Evolutionary conservation across 2,113 vertebrate species (phyloP).

Genomic region (Cichladusa arquata): DNA sequence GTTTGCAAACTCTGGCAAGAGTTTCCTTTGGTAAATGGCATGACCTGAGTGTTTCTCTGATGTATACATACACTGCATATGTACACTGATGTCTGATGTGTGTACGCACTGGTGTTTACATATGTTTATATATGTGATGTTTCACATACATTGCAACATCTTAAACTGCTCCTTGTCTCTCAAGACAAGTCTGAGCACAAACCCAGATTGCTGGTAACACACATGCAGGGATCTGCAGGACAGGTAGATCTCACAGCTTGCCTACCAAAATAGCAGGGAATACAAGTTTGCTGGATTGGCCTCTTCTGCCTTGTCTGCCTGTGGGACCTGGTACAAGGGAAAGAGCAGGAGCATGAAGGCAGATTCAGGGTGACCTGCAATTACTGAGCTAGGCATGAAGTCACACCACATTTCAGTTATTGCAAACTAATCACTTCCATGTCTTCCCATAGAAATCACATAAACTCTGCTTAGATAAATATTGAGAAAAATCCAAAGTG

Average conservation of each 20-base stretch:
- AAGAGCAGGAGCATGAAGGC: neutral
- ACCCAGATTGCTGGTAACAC: neutral
- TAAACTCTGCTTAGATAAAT: neutral
- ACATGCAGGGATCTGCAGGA: neutral
- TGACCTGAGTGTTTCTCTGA: neutral
- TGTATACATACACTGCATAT: neutral
- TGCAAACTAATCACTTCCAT: neutral
- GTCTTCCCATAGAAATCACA: neutral
- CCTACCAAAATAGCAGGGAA: neutral
- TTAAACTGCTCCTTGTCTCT: neutral
- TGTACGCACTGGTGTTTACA: neutral
- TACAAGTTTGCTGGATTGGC: neutral
- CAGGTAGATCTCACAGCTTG: neutral
- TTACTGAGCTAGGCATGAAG: neutral
- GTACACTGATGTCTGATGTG: neutral
- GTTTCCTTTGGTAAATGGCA: neutral
- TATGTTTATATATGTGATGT: neutral
- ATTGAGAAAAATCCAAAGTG: neutral
- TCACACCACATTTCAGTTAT: neutral
- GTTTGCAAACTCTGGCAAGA: neutral
- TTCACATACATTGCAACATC: neutral
- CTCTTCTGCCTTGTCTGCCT: neutral
- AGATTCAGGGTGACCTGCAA: neutral
- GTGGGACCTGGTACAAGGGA: neutral
- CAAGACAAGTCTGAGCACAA: neutral